Percentiles rank a stretch among this genome's conserved stretches.
phyloP scores from a whole-genome alignment of 2,113 vertebrate genomes.

The Columba janthina region DNA sequence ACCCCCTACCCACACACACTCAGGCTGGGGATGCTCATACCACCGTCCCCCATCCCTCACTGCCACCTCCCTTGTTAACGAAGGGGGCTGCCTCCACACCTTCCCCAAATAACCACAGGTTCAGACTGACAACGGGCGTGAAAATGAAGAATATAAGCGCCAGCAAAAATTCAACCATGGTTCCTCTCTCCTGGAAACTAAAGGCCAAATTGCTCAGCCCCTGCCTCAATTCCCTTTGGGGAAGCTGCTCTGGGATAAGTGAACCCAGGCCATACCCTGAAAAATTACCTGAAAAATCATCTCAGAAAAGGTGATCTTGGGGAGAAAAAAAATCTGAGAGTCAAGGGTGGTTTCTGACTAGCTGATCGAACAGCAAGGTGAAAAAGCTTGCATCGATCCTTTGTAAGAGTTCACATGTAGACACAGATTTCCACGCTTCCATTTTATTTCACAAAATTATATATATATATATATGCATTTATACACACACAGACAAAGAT shows the following conservation, averaged over 20 bases:
- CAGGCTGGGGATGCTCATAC: not conserved
- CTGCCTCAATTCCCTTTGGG: not conserved
- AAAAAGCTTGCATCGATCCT: not conserved
- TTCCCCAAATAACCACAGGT: rapidly evolving
- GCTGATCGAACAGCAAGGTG: not conserved
- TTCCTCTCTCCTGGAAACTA: not conserved
- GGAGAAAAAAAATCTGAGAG: not conserved
- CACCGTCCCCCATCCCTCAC: not conserved
- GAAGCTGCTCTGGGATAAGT: not conserved
- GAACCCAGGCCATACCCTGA: not conserved
- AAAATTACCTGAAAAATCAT: not conserved
- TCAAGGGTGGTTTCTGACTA: not conserved
- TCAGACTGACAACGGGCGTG: not conserved
- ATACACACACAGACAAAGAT: conserved; percentile 21
- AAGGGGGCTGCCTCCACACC: not conserved
- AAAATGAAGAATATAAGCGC: not conserved
- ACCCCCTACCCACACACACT: rapidly evolving
- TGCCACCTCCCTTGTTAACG: not conserved
- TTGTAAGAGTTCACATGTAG: conserved; percentile 27
- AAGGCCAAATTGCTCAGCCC: not conserved
- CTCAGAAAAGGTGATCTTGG: not conserved
- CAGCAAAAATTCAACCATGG: not conserved
- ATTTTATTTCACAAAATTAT: conserved; percentile 55
- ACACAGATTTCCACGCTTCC: not conserved
- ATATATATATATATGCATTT: not conserved